Evolutionary conservation across 2,797 vertebrate species (phyloP), one percentile per base, ranked within the genome.

Genomic region (Enteromius afrohamiltoni): DNA sequence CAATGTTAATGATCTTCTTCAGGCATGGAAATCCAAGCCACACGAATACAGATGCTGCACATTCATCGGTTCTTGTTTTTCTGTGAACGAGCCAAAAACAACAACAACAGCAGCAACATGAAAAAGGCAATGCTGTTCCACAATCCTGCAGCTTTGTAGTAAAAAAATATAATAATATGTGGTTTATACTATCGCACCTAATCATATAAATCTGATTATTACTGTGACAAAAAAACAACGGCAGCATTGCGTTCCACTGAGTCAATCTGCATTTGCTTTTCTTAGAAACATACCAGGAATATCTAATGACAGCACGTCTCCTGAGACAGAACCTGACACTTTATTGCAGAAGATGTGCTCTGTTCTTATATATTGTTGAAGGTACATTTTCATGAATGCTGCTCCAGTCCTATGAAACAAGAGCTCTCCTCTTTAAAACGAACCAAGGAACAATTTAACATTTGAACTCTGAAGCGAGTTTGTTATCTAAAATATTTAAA

Each of bases 1-100:
- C 87, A 90, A 90, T 86, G 92, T 94, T 93, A 94, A 94, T 94
- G 93, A 94, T 92, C 93, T 92, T 93, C 82, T 90, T 89, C 92
- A 91, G 91, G 91, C 90, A 90, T 89, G 90, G 92, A 94, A 93
- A 92, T 91, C 90, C 90, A 90, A 91, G 86, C 83, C 90, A 88
- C 86, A 86, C 79, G 40, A 83, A 80, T 87, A 90, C 89, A 91
- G 91, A 89, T 86, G 87, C 89, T 89, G 80, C 89, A 88, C 68
- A 80, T 69, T 71, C 19, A 49, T 26, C 19, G n/a, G 68, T 42
- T 86, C 26, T 40, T 88, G 69, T 88, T 79, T 82, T 84, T 79
- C 80, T 85, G 86, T 85, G 78, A 78, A 83, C 31, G 19, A 74
- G 45, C 29, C 26, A 75, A 74, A 60, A 87, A 58, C n/a, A n/a